Evolutionary conservation across 1,140 invertebrate species (phyloP).

Genomic region (Bombus pyrosoma): DNA sequence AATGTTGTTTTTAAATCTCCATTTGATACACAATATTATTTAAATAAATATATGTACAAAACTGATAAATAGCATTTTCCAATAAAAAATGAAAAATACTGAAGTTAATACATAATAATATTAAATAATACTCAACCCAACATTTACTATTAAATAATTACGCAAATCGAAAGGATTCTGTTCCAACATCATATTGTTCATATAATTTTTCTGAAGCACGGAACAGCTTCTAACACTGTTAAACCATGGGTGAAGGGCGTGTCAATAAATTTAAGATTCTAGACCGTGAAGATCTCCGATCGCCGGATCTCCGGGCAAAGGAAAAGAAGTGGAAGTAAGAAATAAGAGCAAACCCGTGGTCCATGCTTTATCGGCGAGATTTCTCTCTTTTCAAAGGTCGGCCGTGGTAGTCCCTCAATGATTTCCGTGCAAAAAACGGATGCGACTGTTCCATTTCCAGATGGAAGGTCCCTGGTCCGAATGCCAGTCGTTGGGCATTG

Average conservation of each 20-base stretch:
- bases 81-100: neutral
- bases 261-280: neutral
- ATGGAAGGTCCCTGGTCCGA: slow-evolving; percentile 28
- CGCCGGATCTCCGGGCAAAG: neutral
- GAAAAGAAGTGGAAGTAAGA: neutral
- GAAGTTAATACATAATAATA: neutral
- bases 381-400: slow-evolving; percentile 19
- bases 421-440: slow-evolving; percentile 68
- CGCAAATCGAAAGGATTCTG: neutral
- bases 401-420: slow-evolving; percentile 60
- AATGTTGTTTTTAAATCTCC: neutral
- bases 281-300: neutral
- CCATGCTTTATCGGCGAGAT: slow-evolving; percentile 47
- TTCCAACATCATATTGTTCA: neutral
- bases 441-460: slow-evolving; percentile 53
- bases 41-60: too few relatives aligned
- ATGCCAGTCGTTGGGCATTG: slow-evolving; percentile 37
- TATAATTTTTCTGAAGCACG: neutral
- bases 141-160: too few relatives aligned
- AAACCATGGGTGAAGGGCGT: neutral
- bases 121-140: neutral
- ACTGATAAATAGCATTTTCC: neutral
- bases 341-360: neutral
- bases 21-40: too few relatives aligned
- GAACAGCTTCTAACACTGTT: neutral